A percentile compares a stretch with the other conserved stretches of the same genome.
These are phyloP conservation scores for Agrochola circellaris DNA, from an alignment of 2,888 invertebrate species.

Conservation along the genomic window DNA sequence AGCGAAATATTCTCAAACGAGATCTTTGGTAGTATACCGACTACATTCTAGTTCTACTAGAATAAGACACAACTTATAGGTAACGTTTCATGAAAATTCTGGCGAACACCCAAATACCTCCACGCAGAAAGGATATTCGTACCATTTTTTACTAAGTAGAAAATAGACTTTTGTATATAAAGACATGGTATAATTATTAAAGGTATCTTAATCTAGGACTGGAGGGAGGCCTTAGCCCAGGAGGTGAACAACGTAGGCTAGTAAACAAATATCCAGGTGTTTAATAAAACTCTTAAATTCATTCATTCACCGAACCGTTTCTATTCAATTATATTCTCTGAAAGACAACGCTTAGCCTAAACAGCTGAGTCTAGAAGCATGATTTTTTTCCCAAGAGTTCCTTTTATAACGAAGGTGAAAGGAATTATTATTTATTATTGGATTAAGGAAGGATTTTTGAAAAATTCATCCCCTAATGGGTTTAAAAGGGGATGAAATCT, in stretches of 20 bases:
- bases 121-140: slow-evolving; percentile 18
- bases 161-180: slow-evolving; percentile 20
- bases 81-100: slow-evolving; percentile 32
- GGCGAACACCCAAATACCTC: slow-evolving; percentile 46
- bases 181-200: not conserved
- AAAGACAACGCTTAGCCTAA: no score
- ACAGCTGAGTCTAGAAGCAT: no score
- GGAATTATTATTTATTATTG: no score
- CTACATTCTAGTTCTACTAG: slow-evolving; percentile 13
- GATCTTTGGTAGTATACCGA: slow-evolving; percentile 38
- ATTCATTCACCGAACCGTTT: no score
- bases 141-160: slow-evolving; percentile 1
- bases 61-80: slow-evolving; percentile 26
- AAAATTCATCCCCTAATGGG: not conserved
- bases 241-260: no score
- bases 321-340: no score
- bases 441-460: not conserved
- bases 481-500: not conserved
- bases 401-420: no score
- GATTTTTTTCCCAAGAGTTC: no score
- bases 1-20: slow-evolving; percentile 42
- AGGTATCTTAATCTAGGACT: no score
- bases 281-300: no score
- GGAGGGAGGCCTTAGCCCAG: no score
- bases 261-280: no score